These are phyloP conservation scores for Holcopasites calliopsidis DNA, from an alignment of 1,140 invertebrate species.

Conservation along the genomic window DNA sequence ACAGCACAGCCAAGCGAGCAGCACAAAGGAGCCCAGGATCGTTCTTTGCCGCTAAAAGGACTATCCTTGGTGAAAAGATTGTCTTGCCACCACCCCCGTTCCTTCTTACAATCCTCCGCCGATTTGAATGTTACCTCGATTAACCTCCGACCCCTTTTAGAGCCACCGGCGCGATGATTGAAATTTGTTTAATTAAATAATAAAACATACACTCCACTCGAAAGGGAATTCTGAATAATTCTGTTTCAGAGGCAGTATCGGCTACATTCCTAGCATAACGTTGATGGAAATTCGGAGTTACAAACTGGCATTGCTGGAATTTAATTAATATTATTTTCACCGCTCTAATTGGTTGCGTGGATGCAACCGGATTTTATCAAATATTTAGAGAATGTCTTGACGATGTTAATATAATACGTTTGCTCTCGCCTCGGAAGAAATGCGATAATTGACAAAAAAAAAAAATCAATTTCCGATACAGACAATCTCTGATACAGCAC, in stretches of 20 bases:
- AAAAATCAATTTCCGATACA: too few species aligned
- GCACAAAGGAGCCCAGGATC: constrained; percentile 48
- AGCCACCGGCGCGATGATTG: constrained; percentile 16
- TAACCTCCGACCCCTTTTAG: constrained; percentile 17
- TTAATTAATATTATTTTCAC: too few species aligned
- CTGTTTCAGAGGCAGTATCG: background rate
- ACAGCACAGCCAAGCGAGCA: constrained; percentile 31
- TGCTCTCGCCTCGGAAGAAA: too few species aligned
- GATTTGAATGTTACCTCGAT: background rate
- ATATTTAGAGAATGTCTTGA: too few species aligned
- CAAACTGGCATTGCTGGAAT: too few species aligned
- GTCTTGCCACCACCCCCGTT: constrained; percentile 6
- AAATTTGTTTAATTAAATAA: constrained; percentile 28
- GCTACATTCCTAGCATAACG: too few species aligned
- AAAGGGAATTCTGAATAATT: background rate
- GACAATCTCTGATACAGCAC: too few species aligned
- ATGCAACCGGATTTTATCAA: too few species aligned
- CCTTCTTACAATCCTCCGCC: background rate
- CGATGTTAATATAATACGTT: too few species aligned
- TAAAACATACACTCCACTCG: background rate
- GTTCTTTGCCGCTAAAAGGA: constrained; percentile 52
- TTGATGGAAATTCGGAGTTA: too few species aligned
- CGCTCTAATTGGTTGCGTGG: too few species aligned
- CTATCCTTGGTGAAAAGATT: constrained; percentile 45
- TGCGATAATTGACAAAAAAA: too few species aligned